Evolutionary conservation across 2,797 vertebrate genomes (phyloP), one percentile per base, ranked within the genome.

Genomic region (Rachycentron canadum): DNA sequence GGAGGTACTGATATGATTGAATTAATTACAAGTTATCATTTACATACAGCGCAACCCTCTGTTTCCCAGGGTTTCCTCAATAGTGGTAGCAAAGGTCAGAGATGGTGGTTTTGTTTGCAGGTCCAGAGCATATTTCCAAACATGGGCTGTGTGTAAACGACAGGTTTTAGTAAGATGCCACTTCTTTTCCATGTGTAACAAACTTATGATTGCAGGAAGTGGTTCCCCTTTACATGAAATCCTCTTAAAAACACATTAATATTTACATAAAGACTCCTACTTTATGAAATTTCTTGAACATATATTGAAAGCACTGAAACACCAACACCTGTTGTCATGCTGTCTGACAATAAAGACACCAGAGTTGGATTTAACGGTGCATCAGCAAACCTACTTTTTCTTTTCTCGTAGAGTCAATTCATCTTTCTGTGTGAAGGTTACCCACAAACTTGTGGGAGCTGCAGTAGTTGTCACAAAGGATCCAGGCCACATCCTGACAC

Each of bases 31-130:
- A 32, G 4, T 14, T 28, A 49, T 58, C n/a, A 60, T 23, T 57
- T 30, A 57, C 21, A 49, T 34, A 19, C 17, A 66, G 65, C 0
- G 6, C 7, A 14, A 3, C 8, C 28, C 56, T 60, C 76, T 86
- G 34, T 81, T 67, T 82, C 21, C 28, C 76, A 61, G 64, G 43
- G 34, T 62, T 78, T 74, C 57, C 21, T 66, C 34, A 28, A 55
- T 43, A 25, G 50, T n/a, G n/a, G n/a, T 40, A 57, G 78, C 73
- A 86, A 83, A 88, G 40, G 65, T 79, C 55, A 78, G 19, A 64
- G 17, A 63, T 21, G 38, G 17, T 4, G 1, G 34, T 72, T 73
- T 34, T 53, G 50, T 74, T 64, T 78, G 53, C 36, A 52, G 50
- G 11, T 53, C 47, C 32, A 62, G 36, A 49, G 36, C 38, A 53